Base-by-base conservation (phyloP, 2,113 vertebrate genomes). In the Pterocles orientalis region DNA sequence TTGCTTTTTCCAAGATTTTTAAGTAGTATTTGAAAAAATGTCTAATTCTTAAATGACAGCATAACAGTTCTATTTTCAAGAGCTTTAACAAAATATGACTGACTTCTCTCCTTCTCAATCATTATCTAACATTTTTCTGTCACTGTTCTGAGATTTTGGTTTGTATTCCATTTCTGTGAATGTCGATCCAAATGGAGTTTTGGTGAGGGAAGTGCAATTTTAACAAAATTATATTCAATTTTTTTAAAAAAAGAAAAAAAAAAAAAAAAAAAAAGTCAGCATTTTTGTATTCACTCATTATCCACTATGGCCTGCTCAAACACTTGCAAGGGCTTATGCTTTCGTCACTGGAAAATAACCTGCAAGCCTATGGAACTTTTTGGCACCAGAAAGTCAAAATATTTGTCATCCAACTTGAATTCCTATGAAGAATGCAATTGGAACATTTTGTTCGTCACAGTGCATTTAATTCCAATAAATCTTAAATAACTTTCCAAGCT, bases 361-460 rank as follows among this genome's bases (percentile, higher is more conserved):
- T 54, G 5, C 3, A 70, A 24, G 23, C 53, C 12, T 54, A 12
- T 64, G 50, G 9, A 24, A 10, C 17, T 43, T 87, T 88, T 77
- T 72, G 62, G 6, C 7, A 8, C 15, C 12, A 60, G 7, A 39
- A 95, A 43, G 26, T 34, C 8, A 48, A 43, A 57, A 20, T 70
- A 34, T 57, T 56, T 78, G 10, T 36, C 7, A 45, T 66, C 9
- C 5, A 60, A 5, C 12, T 53, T 61, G 18, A 39, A 34, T 78
- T 73, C 85, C 10, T 43, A 9, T 33, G 51, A 69, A 69, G 25
- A 72, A 65, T 48, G 43, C 6, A 70, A 29, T 2, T 26, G 10
- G 8, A 77, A 56, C 0, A 0, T 21, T 64, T 64, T 56, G 58
- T 60, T 47, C 0, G 23, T 45, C 15, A 13, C 7, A 39, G 10